Evolutionary conservation across 2,113 vertebrate species (phyloP).

Genomic region (Ornithorhynchus anatinus): DNA sequence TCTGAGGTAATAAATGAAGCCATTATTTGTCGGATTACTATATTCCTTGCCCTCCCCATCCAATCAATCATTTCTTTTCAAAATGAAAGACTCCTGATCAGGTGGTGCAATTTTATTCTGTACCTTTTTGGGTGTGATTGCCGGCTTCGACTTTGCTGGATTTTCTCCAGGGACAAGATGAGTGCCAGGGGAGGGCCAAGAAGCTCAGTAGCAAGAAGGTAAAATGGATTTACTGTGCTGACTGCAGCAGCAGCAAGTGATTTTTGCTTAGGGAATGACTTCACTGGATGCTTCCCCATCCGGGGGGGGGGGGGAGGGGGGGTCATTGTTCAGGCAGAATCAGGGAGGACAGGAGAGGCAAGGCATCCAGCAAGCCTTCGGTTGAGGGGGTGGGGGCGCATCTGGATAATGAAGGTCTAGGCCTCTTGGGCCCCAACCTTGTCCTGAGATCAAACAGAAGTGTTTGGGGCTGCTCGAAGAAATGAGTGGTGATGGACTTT

Average conservation of each 20-base stretch:
- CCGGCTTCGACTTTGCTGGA: too few species aligned
- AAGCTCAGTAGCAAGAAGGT: too few species aligned
- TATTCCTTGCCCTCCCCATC: conserved; percentile 18
- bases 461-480: conserved; percentile 8
- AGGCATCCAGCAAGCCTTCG: neutral
- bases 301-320: too few species aligned
- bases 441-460: neutral
- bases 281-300: neutral
- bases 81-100: conserved; percentile 1
- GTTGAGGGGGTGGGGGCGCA: too few species aligned
- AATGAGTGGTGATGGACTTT: neutral
- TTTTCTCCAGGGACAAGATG: conserved; percentile 14
- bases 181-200: neutral
- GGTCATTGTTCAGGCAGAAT: neutral
- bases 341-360: neutral
- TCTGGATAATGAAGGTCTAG: neutral
- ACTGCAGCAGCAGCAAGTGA: too few species aligned
- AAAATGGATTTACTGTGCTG: neutral
- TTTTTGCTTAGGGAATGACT: neutral
- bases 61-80: conserved; percentile 32
- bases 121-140: too few species aligned
- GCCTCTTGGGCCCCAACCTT: neutral
- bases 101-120: neutral
- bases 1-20: conserved; percentile 13
- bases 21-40: conserved; percentile 29